Evolutionary conservation across 2,888 invertebrate species (phyloP).

Genomic region (Drosophila subquinaria): DNA sequence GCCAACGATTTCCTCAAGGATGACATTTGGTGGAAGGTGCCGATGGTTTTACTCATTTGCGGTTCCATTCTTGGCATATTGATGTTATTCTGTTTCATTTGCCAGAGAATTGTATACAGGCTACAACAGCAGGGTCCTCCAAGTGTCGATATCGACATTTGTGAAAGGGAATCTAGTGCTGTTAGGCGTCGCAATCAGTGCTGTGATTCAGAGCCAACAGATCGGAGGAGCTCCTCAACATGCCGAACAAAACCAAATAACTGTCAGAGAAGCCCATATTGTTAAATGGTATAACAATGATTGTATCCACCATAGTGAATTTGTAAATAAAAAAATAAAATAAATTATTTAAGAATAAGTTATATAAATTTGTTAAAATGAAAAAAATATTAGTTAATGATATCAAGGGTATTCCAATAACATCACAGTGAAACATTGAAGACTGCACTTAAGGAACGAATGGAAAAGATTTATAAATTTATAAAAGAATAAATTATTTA

Average conservation of each 20-base stretch:
- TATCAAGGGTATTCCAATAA: background rate
- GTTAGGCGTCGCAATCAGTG: background rate
- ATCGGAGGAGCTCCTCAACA: background rate
- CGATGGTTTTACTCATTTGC: constrained; percentile 48
- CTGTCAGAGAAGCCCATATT: background rate
- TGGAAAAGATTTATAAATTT: too few relatives aligned
- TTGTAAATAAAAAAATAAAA: too few relatives aligned
- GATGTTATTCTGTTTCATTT: constrained; percentile 22
- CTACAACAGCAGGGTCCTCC: background rate
- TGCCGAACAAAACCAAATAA: background rate
- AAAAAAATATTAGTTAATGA: background rate
- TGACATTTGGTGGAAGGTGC: constrained; percentile 61
- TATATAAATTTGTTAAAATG: background rate
- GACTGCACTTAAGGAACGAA: background rate
- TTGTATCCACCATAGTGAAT: too few relatives aligned
- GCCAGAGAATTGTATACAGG: constrained; percentile 21
- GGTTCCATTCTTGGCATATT: constrained; percentile 30
- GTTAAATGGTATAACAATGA: background rate
- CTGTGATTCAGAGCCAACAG: background rate
- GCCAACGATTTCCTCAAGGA: background rate
- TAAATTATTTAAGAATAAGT: too few relatives aligned
- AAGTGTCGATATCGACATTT: constrained; percentile 9
- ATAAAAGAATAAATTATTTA: too few relatives aligned
- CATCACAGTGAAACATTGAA: background rate
- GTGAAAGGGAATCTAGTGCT: background rate